Conservation (phyloP, 2,888 invertebrate genomes). For the Ptilodon capucinus region DNA sequence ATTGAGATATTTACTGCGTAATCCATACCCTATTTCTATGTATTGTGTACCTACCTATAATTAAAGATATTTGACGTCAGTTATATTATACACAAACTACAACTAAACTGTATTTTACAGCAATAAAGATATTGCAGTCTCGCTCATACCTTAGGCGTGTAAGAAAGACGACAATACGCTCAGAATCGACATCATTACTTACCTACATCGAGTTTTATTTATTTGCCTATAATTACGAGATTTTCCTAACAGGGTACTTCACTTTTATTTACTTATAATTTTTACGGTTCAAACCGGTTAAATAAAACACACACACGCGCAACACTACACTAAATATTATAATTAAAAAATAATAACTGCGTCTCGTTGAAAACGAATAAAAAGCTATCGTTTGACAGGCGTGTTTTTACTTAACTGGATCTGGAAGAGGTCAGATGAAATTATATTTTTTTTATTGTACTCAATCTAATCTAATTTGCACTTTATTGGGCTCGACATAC, state of each 20-base stretch:
- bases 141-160: no score
- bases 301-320: background rate
- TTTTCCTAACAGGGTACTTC: background rate
- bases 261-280: background rate
- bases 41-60: no score
- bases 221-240: no score
- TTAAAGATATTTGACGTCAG: no score
- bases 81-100: no score
- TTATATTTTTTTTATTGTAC: background rate
- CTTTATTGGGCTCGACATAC: slow-evolving; percentile 11
- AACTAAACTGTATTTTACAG: no score
- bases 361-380: slow-evolving; percentile 11
- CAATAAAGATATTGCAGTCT: no score
- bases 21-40: no score
- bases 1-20: no score
- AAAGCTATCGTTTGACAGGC: slow-evolving; percentile 31
- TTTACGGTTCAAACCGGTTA: background rate
- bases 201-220: no score
- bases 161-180: no score
- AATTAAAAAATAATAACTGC: slow-evolving; percentile 13
- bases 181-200: no score
- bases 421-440: slow-evolving; percentile 11
- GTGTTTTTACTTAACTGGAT: slow-evolving; percentile 29
- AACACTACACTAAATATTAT: background rate
- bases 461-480: slow-evolving; percentile 10